A percentile compares a stretch with the other conserved stretches of the same genome.
Conservation (phyloP, 2,113 vertebrate species). For the Vireo altiloquus region DNA sequence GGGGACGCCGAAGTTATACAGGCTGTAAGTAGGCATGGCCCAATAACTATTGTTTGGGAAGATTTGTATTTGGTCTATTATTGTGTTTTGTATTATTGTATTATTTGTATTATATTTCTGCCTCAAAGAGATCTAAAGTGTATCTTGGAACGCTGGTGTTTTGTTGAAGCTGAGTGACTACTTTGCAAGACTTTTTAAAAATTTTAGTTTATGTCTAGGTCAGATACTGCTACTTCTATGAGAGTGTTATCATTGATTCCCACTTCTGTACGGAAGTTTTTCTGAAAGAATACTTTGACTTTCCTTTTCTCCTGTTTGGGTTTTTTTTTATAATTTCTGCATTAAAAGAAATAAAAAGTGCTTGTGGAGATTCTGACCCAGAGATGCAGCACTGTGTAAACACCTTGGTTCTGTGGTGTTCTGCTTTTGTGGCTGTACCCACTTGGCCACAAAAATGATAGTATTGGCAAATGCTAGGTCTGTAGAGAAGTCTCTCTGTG, state of each 20-base stretch:
- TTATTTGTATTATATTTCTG: not conserved
- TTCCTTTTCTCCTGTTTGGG: not conserved
- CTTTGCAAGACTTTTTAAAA: not conserved
- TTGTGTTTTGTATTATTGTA: not conserved
- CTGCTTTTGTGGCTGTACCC: not conserved
- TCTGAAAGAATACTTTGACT: not conserved
- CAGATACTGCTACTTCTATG: not conserved
- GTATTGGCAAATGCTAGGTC: not conserved
- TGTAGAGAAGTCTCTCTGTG: not conserved
- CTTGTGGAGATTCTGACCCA: not conserved
- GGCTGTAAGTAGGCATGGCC: slow-evolving; percentile 86
- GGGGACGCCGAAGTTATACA: slow-evolving; percentile 92
- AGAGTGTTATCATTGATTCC: not conserved
- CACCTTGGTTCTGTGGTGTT: not conserved
- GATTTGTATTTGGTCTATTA: not conserved
- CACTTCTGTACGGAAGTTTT: not conserved
- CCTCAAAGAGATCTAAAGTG: not conserved
- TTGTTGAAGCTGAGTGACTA: not conserved
- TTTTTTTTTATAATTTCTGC: not conserved
- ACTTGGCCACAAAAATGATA: not conserved
- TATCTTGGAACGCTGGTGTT: not conserved
- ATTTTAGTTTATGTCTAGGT: not conserved
- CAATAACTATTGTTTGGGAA: not conserved
- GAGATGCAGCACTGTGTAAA: not conserved
- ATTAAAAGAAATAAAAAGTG: not conserved